A percentile compares a stretch with the other conserved stretches of the same genome.
These are phyloP conservation scores for Cranoglanis bouderius DNA, from an alignment of 2,113 vertebrate genomes.

Conservation along the genomic window DNA sequence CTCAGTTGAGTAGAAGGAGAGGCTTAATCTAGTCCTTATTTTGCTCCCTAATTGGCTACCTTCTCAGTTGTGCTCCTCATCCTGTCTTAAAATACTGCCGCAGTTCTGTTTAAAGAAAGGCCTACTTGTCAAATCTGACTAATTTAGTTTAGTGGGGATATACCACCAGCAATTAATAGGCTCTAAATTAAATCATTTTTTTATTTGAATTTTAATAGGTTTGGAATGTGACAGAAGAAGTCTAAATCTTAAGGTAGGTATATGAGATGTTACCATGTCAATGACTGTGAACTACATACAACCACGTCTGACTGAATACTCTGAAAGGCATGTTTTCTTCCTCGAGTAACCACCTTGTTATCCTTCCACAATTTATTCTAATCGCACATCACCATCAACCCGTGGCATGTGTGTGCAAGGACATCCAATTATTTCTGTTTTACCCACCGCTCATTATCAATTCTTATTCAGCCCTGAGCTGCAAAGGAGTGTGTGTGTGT, in stretches of 20 bases:
- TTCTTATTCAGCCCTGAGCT: slow-evolving; percentile 69
- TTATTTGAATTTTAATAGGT: neutral
- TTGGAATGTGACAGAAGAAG: neutral
- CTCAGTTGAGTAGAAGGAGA: too few relatives aligned
- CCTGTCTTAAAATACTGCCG: neutral
- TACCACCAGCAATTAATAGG: neutral
- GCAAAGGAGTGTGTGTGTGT: slow-evolving; percentile 61
- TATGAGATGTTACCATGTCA: neutral
- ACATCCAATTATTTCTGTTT: slow-evolving; percentile 70
- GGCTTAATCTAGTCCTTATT: neutral
- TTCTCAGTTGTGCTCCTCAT: neutral
- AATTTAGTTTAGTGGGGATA: neutral
- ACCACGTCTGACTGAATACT: slow-evolving; percentile 17
- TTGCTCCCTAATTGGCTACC: neutral
- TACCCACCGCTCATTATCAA: slow-evolving; percentile 70
- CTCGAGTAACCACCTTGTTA: slow-evolving; percentile 45
- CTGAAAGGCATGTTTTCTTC: slow-evolving; percentile 28
- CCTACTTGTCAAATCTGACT: neutral
- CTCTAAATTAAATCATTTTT: neutral
- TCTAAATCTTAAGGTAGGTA: slow-evolving; percentile 3
- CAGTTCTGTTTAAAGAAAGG: neutral
- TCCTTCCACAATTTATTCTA: slow-evolving; percentile 38
- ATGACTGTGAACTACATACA: slow-evolving; percentile 10
- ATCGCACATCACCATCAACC: slow-evolving; percentile 56
- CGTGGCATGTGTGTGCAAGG: slow-evolving; percentile 63